A percentile compares a stretch with the other conserved stretches of the same genome.
Evolutionary conservation across 2,113 vertebrate species (phyloP).

Genomic region (Elaphurus davidianus): DNA sequence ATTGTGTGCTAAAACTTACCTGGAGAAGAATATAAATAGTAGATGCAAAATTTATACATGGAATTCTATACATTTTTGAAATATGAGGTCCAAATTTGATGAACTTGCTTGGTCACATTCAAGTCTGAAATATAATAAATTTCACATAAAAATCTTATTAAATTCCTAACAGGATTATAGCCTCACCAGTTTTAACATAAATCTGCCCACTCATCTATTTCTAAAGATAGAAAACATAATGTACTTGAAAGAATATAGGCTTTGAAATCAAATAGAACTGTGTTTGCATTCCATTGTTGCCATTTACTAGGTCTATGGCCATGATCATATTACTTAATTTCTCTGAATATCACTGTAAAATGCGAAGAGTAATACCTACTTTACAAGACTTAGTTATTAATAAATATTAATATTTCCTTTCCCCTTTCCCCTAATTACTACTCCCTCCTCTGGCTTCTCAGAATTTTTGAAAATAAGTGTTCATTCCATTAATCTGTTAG

Average conservation of each 20-base stretch:
- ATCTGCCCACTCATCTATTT: neutral
- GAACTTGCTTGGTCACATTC: neutral
- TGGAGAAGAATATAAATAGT: neutral
- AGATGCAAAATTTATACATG: neutral
- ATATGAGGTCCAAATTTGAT: neutral
- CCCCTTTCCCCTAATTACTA: neutral
- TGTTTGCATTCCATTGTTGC: neutral
- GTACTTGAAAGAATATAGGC: neutral
- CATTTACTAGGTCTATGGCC: neutral
- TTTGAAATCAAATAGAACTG: neutral
- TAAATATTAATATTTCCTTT: neutral
- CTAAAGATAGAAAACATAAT: neutral
- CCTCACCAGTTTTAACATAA: neutral
- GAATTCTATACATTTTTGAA: neutral
- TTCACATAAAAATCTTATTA: neutral
- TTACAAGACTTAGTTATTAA: neutral
- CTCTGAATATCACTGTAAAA: neutral
- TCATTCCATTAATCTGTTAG: neutral
- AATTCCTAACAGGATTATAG: neutral
- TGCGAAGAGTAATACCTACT: neutral
- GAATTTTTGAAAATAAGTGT: neutral
- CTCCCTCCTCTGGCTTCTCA: neutral
- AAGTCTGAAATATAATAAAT: neutral
- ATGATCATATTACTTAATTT: neutral
- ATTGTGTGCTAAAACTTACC: neutral